Evolutionary conservation across 2,113 vertebrate genomes (phyloP), one percentile per base, ranked within the genome.

Genomic region (Zosterops japonicus): DNA sequence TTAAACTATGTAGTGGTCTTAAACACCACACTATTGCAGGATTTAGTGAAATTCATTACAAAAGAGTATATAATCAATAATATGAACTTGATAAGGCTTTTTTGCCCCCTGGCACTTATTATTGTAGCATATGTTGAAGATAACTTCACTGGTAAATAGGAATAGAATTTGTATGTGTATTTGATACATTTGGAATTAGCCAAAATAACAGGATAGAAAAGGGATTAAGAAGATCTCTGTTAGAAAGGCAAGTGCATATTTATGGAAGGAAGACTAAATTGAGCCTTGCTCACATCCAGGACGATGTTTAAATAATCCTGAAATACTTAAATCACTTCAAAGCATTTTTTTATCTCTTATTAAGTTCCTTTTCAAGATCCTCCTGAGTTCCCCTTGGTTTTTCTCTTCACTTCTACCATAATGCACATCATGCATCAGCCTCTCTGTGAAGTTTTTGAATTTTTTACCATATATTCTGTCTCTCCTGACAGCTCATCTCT

Each of bases 321-420:
- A 83, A 90, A 69, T 79, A 49, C 78, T 92, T 90, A 81, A 94
- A 93, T 63, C 14, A 78, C 93, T 94, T 94, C 93, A 93, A 93
- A 97, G 80, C 9, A 19, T 77, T 90, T 89, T 89, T 89, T 86
- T 70, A 74, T 74, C 59, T 92, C 87, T 83, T 78, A 72, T 83
- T 87, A 81, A 81, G 55, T 69, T 86, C 14, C 74, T 85, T 81
- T 88, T 80, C 71, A 89, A 83, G 76, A 80, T 42, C 9, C 36
- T 74, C 35, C 39, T 33, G 29, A 67, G 24, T 86, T 95, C 82
- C 14, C 23, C 33, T 83, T 86, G 31, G 46, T 83, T 46, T 83
- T 85, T 56, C 33, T 70, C 6, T 93, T 94, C 15, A 5, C 36
- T 83, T 86, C 39, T 82, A 59, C 44, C 31, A 46, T 47, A 81